Evolutionary conservation across 2,888 invertebrate genomes (phyloP), one percentile per base, ranked within the genome.

Genomic region (Tetropium fuscum): DNA sequence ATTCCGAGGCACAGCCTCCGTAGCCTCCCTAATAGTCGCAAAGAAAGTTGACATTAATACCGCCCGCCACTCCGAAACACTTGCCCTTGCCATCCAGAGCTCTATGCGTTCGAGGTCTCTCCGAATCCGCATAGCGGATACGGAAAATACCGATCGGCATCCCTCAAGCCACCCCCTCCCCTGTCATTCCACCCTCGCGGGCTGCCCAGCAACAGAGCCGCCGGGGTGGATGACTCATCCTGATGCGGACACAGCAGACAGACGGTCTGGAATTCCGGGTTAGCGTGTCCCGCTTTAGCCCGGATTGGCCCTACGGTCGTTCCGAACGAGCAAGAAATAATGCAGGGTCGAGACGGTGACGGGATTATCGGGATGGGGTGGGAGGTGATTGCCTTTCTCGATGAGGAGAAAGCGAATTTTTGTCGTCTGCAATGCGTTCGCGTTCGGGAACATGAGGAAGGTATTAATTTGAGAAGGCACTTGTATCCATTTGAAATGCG

Each of bases 251-350:
- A 36, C 36, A 25, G 38, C 36, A 25, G 38, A 34, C 47, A 53
- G 58, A 53, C 58, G 36, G 53, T 47, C 34, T 25, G 53, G 58
- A 16, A 56, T 56, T 56, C 56, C 47, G 27, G 44, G 51, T 51
- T 53, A 53, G 27, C 22, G 7, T 25, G 51, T 27, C 27, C 38
- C 8, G 11, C 11, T 34, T 19, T 13, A 15, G 13, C 22, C 40
- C 38, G 38, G 27, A 44, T 44, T 44, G 27, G 44, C n/a, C 13
- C 25, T 0, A 7, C 16, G 49, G 16, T 3, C 3, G 11, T 36
- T 19, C 3, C 20, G 13, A 13, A 27, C 2, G 40, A 19, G 47
- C 22, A 48, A 48, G n/a, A n/a, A n/a, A n/a, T n/a, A n/a, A n/a
- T n/a, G n/a, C n/a, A n/a, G n/a, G n/a, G n/a, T n/a, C n/a, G n/a